phyloP scores from a whole-genome alignment of 2,888 invertebrate genomes.

The Eupithecia exiguata region DNA sequence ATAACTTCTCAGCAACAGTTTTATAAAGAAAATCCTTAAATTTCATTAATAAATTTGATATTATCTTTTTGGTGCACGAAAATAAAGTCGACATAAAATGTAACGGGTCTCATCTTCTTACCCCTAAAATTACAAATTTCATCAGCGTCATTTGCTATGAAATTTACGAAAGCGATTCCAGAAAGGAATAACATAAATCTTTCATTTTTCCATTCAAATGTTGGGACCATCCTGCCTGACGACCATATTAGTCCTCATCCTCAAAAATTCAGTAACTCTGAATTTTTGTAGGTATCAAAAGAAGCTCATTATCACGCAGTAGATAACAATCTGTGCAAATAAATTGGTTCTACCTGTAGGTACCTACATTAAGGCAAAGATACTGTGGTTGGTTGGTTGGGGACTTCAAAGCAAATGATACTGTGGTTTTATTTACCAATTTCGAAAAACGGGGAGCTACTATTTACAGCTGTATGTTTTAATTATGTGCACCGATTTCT shows the following conservation, averaged over 20 bases:
- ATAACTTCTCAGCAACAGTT: background rate
- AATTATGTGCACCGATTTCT: background rate
- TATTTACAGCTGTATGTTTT: background rate
- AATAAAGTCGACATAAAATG: slow-evolving; percentile 51
- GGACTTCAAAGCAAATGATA: no score
- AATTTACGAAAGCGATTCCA: slow-evolving; percentile 42
- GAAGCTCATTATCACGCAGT: background rate
- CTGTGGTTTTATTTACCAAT: background rate
- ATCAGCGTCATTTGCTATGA: slow-evolving; percentile 38
- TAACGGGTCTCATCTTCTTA: slow-evolving; percentile 44
- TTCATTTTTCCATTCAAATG: slow-evolving; percentile 25
- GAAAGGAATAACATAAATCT: slow-evolving; percentile 33
- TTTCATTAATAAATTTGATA: background rate
- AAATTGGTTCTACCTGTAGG: no score
- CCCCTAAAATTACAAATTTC: slow-evolving; percentile 48
- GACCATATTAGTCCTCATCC: background rate
- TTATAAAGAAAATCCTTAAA: background rate
- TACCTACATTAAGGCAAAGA: no score
- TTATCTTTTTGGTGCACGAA: slow-evolving; percentile 19
- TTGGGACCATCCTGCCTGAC: background rate
- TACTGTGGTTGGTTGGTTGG: no score
- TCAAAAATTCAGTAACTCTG: no score
- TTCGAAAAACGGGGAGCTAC: background rate
- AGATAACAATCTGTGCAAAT: no score
- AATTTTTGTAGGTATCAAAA: background rate